Percentiles rank a stretch among this genome's conserved stretches.
Conservation (phyloP, 2,113 vertebrate genomes). For the Fulica atra region DNA sequence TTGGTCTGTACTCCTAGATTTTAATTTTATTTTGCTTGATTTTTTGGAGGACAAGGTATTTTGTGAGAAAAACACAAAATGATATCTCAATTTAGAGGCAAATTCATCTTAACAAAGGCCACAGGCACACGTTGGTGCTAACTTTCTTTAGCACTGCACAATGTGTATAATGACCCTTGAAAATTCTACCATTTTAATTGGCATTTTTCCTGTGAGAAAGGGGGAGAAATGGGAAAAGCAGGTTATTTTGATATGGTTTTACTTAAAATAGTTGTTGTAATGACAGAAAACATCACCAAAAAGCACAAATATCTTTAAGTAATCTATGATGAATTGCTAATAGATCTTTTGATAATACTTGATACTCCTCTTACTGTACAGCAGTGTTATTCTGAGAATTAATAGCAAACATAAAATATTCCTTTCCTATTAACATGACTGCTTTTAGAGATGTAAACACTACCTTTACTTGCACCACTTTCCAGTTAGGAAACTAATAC, state of each 20-base stretch:
- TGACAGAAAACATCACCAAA: background rate
- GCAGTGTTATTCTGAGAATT: background rate
- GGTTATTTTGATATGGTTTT: background rate
- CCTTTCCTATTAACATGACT: background rate
- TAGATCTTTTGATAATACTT: background rate
- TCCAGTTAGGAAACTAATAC: background rate
- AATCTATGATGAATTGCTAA: background rate
- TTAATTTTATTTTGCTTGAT: background rate
- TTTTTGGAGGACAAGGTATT: background rate
- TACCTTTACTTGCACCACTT: background rate
- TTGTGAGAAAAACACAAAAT: background rate
- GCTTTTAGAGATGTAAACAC: background rate
- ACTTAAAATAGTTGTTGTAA: background rate
- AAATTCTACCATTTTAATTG: conserved; percentile 30
- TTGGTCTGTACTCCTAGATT: background rate
- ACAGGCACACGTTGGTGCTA: background rate
- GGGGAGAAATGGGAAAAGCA: background rate
- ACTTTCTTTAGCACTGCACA: background rate
- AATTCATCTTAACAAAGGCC: background rate
- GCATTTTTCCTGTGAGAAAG: background rate
- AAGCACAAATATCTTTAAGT: background rate
- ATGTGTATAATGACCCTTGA: conserved; percentile 27
- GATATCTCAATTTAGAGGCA: background rate
- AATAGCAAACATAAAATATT: background rate
- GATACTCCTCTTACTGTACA: background rate